Evolutionary conservation across 2,797 vertebrate genomes (phyloP).

Genomic region (Gymnothorax reevesii): DNA sequence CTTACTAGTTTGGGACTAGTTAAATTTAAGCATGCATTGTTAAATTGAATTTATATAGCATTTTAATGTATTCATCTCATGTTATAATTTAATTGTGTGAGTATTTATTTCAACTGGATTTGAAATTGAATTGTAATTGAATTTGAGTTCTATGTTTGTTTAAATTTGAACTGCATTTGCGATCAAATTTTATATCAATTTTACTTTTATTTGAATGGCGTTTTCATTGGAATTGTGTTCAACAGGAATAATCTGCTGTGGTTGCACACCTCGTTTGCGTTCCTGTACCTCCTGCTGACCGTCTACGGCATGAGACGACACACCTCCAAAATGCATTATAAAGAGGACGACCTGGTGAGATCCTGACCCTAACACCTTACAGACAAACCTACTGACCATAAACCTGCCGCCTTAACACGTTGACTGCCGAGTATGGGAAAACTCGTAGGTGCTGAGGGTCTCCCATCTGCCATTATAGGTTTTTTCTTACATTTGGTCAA

Average conservation of each 20-base stretch:
- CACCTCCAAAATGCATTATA: slow-evolving; percentile 98
- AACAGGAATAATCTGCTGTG: slow-evolving; percentile 88
- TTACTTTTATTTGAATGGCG: neutral
- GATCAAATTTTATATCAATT: neutral
- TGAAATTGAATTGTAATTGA: neutral
- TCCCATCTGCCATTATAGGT: too few relatives aligned
- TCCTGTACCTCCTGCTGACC: slow-evolving; percentile 93
- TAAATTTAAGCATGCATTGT: neutral
- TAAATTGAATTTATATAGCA: neutral
- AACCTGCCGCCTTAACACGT: too few relatives aligned
- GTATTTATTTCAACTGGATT: neutral
- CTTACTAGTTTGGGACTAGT: neutral
- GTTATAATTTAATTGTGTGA: too few relatives aligned
- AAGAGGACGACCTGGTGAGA: slow-evolving; percentile 91
- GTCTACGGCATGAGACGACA: slow-evolving; percentile 98
- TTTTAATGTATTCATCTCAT: too few relatives aligned
- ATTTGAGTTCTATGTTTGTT: neutral
- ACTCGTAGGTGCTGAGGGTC: too few relatives aligned
- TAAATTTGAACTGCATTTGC: neutral
- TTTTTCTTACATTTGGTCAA: too few relatives aligned
- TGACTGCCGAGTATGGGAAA: too few relatives aligned
- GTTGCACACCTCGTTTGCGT: slow-evolving; percentile 94
- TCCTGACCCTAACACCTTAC: too few relatives aligned
- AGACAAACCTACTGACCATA: too few relatives aligned
- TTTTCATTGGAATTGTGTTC: neutral